Conservation (phyloP, 2,888 invertebrate genomes). For the Encarsia formosa region DNA sequence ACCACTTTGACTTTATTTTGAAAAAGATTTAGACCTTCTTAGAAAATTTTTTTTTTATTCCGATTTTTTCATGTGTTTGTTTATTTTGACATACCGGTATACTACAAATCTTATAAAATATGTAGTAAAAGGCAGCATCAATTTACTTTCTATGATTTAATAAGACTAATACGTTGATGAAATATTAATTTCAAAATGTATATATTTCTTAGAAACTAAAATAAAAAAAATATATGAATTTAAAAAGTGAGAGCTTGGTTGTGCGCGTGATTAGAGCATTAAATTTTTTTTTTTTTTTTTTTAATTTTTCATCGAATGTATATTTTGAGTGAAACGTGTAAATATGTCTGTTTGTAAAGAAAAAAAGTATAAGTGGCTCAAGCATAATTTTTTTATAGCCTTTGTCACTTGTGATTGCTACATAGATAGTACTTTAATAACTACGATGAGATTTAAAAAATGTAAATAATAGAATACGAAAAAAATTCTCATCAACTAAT, state of each 20-base stretch:
- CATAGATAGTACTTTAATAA: conserved; percentile 1
- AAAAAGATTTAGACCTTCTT: no score
- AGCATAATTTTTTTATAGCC: conserved; percentile 1
- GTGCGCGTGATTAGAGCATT: neutral
- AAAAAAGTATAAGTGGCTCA: conserved; percentile 1
- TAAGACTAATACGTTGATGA: no score
- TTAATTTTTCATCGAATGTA: neutral
- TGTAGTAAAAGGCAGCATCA: no score
- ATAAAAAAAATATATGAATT: neutral
- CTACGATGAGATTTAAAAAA: conserved; percentile 3
- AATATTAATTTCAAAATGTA: no score
- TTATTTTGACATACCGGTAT: no score
- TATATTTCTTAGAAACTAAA: no score
- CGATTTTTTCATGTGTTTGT: no score
- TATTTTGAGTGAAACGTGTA: conserved; percentile 7
- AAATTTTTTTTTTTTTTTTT: neutral
- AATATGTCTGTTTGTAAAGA: conserved; percentile 20
- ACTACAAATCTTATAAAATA: no score
- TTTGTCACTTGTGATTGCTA: conserved; percentile 9
- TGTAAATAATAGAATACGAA: conserved; percentile 19
- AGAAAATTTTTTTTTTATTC: no score
- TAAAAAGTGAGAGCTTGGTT: neutral
- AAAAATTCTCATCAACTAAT: conserved; percentile 14
- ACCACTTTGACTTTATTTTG: no score
- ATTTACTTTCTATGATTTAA: no score